Evolutionary conservation across 1,140 invertebrate species (phyloP), one percentile per base, ranked within the genome.

Genomic region (Magallana gigas): DNA sequence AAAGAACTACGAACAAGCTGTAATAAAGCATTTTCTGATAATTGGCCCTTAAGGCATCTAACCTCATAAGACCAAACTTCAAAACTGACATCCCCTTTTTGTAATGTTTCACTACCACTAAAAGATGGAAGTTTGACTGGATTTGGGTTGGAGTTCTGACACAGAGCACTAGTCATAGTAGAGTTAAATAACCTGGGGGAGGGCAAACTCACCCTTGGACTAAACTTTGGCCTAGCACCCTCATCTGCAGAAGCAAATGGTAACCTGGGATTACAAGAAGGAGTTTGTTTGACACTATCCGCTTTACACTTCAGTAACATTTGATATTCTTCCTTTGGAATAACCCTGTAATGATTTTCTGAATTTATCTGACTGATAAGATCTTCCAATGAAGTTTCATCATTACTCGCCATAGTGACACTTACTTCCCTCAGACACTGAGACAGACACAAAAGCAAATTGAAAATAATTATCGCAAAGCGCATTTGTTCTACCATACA

Each of bases 31-130:
- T 23, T 60, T 57, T 82, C 58, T 62, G 57, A 1, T 56, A 62
- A 62, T 36, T 87, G 57, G 18, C 18, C 58, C 57, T 76, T 87
- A 14, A 83, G 16, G 83, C 85, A 87, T 23, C 76, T 62, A 14
- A 87, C 80, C 23, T 87, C 85, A 64, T 29, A 88, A 12, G 59
- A 71, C 87, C 87, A 88, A 7, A 80, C 87, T 23, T 84, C 83
- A 60, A 62, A 88, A 59, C 62, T 85, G 5, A 64, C 83, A 8
- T 80, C 87, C 48, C 83, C 87, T 85, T 88, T 88, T 59, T 76
- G 80, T 18, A 56, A n/a, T 14, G 48, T 23, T 59, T 86, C 85
- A 60, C 76, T 82, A 11, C 87, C 87, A 48, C 81, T 84, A 85
- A 88, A 88, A 5, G 29, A n/a, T n/a, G 83, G 87, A 0, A 85